Conservation (phyloP, 2,113 vertebrate genomes). For the Lathamus discolor region DNA sequence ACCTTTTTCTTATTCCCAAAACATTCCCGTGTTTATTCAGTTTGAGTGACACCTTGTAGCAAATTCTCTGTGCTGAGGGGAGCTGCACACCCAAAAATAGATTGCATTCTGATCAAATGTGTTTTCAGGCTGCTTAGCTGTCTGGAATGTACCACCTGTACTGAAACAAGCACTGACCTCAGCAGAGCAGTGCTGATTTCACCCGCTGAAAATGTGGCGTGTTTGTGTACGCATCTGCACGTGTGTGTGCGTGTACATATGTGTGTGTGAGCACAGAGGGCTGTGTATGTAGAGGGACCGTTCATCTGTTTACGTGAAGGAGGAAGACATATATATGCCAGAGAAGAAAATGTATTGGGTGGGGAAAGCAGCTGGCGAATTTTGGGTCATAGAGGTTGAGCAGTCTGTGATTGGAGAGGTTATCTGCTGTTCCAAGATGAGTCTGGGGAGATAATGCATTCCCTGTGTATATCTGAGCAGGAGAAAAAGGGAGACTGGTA, state of each 20-base stretch:
- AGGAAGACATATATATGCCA: not conserved
- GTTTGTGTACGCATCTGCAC: not conserved
- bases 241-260: fast-evolving
- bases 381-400: not conserved
- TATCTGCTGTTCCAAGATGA: not conserved
- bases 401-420: not conserved
- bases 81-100: not conserved
- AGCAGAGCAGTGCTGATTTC: not conserved
- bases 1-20: not conserved
- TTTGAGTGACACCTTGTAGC: not conserved
- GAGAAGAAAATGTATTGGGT: not conserved
- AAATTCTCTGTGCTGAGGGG: not conserved
- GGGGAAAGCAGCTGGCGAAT: not conserved
- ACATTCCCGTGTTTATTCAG: not conserved
- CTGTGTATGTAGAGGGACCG: not conserved
- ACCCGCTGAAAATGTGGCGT: not conserved
- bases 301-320: fast-evolving
- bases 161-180: not conserved
- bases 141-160: conserved; percentile 47
- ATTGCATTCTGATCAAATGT: not conserved
- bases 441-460: not conserved
- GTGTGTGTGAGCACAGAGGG: not conserved
- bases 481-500: not conserved
- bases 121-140: not conserved
- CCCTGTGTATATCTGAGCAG: not conserved